Evolutionary conservation across 2,888 invertebrate genomes (phyloP).

Genomic region (Coecobrya sp.): DNA sequence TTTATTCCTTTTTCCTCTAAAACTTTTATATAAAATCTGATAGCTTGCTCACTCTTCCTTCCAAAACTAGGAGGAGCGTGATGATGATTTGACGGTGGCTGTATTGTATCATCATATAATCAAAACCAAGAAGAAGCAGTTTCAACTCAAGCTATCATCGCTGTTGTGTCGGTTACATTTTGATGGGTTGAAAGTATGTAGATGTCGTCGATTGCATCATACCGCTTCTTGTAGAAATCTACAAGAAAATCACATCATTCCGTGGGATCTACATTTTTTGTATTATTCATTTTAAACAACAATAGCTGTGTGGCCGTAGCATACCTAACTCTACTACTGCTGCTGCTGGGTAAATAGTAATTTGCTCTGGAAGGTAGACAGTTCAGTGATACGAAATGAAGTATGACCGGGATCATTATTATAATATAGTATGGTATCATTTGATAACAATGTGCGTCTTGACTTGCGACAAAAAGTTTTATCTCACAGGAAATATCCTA

Average conservation of each 20-base stretch:
- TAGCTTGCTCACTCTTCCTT: neutral
- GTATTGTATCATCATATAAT: conserved; percentile 37
- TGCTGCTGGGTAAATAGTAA: neutral
- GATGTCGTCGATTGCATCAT: neutral
- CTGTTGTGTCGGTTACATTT: conserved; percentile 40
- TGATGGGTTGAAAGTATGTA: conserved; percentile 16
- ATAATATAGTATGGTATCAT: conserved; percentile 1
- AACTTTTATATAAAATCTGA: neutral
- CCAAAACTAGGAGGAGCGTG: neutral
- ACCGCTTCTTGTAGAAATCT: neutral
- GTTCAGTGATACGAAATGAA: neutral
- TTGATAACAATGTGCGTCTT: neutral
- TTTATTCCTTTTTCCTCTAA: conserved; percentile 8
- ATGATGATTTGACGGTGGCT: neutral
- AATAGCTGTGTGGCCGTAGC: neutral
- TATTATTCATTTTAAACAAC: conserved; percentile 21
- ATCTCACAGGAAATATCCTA: conserved; percentile 67
- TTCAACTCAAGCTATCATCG: conserved; percentile 24
- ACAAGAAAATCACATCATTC: conserved; percentile 18
- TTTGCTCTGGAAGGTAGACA: conserved; percentile 2
- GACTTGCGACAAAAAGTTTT: conserved; percentile 38
- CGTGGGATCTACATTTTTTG: conserved; percentile 52
- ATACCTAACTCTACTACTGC: conserved; percentile 12
- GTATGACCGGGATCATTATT: neutral
- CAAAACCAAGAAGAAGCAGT: conserved; percentile 3